Percentiles rank a stretch among this genome's conserved stretches.
phyloP scores from a whole-genome alignment of 1,140 invertebrate species.

The Mylabris phalerata region DNA sequence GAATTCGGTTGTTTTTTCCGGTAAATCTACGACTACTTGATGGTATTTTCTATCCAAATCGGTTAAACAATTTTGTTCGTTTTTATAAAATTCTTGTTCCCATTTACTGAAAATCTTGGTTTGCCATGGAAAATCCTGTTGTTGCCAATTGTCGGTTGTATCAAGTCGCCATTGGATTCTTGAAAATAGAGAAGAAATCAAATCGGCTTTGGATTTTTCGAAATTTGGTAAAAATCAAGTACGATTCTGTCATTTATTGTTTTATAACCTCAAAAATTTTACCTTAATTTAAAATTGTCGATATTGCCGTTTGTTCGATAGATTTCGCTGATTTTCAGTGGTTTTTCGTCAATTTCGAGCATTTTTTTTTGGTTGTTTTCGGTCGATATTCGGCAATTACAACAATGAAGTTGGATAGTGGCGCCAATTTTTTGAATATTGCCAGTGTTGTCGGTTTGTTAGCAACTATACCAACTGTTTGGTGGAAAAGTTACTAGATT shows the following conservation, averaged over 20 bases:
- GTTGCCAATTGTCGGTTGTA: constrained; percentile 1
- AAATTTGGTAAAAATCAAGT: no score
- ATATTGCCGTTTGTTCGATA: constrained; percentile 22
- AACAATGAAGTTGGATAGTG: no score
- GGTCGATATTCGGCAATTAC: no score
- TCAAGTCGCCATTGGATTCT: constrained; percentile 1
- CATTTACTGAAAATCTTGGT: constrained; percentile 33
- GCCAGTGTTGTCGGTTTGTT: no score
- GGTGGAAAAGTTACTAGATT: no score
- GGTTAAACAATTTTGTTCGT: constrained; percentile 33
- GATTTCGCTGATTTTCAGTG: no score
- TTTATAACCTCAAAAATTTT: not conserved
- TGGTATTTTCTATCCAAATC: constrained; percentile 34
- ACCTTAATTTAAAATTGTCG: constrained; percentile 33
- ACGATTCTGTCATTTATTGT: no score
- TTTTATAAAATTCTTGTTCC: constrained; percentile 29
- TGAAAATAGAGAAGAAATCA: no score
- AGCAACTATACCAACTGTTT: no score
- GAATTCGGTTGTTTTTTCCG: constrained; percentile 9
- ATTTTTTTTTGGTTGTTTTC: no score
- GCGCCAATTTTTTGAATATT: no score
- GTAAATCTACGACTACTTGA: constrained; percentile 16
- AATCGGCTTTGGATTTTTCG: not conserved
- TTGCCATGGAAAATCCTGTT: constrained; percentile 32
- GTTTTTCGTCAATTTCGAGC: no score